A percentile compares a stretch with the other conserved stretches of the same genome.
These are phyloP conservation scores for Montipora cactus DNA, from an alignment of 64 coral and sea anemone genomes.

Conservation along the genomic window DNA sequence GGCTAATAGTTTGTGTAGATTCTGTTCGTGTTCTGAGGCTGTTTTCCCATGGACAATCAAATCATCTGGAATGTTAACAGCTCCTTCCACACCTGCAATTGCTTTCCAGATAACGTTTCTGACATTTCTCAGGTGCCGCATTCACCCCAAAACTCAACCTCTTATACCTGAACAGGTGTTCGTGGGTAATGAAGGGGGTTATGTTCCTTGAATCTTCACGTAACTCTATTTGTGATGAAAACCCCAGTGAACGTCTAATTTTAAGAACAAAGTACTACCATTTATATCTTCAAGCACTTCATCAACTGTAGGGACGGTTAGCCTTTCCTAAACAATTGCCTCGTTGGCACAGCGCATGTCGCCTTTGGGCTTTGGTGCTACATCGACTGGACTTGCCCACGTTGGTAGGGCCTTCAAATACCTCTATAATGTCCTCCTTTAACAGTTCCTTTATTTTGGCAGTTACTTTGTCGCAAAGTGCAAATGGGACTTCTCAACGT, in stretches of 20 bases:
- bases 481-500: background rate
- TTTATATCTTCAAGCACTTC: background rate
- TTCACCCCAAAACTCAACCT: background rate
- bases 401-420: background rate
- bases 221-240: background rate
- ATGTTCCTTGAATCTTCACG: background rate
- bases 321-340: background rate
- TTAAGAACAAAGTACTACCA: background rate
- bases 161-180: background rate
- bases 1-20: background rate
- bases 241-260: background rate
- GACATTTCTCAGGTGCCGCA: background rate
- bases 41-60: constrained; percentile 37
- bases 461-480: background rate
- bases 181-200: background rate
- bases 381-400: background rate
- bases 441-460: background rate
- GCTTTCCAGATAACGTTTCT: constrained; percentile 21
- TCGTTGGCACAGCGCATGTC: background rate
- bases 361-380: background rate
- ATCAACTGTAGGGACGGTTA: background rate
- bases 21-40: constrained; percentile 34
- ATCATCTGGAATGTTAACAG: constrained; percentile 5
- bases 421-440: background rate
- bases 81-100: background rate